Conservation (phyloP, 1,140 invertebrate genomes). For the Chlorops oryzae region DNA sequence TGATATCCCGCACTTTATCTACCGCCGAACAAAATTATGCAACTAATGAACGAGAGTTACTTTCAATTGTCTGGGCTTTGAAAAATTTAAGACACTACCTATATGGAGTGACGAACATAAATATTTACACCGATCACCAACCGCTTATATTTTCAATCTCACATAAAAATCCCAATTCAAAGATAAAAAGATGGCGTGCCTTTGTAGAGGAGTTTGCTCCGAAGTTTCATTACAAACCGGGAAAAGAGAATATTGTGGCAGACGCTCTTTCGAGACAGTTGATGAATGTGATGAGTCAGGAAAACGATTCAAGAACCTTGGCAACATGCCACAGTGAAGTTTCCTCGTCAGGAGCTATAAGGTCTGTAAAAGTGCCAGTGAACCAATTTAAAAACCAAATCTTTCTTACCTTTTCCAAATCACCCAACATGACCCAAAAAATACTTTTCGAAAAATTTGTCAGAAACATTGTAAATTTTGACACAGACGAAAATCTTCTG, state of each 20-base stretch:
- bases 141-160: slow-evolving; percentile 47
- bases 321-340: slow-evolving; percentile 16
- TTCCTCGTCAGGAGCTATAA: slow-evolving; percentile 13
- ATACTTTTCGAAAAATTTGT: too few relatives aligned
- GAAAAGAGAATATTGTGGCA: slow-evolving; percentile 38
- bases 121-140: slow-evolving; percentile 51
- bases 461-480: too few relatives aligned
- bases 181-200: slow-evolving; percentile 51
- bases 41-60: slow-evolving; percentile 32
- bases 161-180: slow-evolving; percentile 47
- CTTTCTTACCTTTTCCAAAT: too few relatives aligned
- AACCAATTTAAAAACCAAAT: slow-evolving; percentile 20
- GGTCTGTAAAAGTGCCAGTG: slow-evolving; percentile 13
- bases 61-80: slow-evolving; percentile 13
- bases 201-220: slow-evolving; percentile 44
- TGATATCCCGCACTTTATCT: slow-evolving; percentile 20
- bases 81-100: slow-evolving; percentile 25
- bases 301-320: too few relatives aligned
- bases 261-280: slow-evolving; percentile 31
- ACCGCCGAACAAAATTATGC: slow-evolving; percentile 45
- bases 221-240: slow-evolving; percentile 46
- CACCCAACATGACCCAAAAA: too few relatives aligned
- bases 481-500: too few relatives aligned
- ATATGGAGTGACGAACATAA: slow-evolving; percentile 46
- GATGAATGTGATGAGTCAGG: neutral